These are phyloP conservation scores for Brenthis hecate DNA, from an alignment of 2,888 invertebrate species.

Conservation along the genomic window DNA sequence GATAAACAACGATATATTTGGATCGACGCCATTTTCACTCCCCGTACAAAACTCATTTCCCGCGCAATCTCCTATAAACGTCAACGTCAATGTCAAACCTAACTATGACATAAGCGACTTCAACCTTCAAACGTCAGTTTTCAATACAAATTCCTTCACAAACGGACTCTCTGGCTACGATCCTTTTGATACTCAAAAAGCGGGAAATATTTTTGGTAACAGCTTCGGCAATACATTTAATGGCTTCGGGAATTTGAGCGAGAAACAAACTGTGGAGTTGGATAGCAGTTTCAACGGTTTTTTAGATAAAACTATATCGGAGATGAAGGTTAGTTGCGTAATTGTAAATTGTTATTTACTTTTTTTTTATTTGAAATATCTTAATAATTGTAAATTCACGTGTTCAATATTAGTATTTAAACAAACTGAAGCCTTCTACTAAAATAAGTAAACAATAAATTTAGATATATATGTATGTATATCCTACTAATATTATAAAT, in stretches of 20 bases:
- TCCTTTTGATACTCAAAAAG: constrained; percentile 92
- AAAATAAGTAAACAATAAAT: no score
- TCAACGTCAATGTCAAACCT: constrained; percentile 51
- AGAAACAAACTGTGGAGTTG: constrained; percentile 72
- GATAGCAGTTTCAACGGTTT: constrained; percentile 88
- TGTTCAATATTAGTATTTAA: no score
- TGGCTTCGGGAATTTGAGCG: constrained; percentile 74
- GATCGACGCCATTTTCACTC: constrained; percentile 88
- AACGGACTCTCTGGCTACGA: constrained; percentile 83
- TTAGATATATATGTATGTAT: no score
- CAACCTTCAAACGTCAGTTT: constrained; percentile 73
- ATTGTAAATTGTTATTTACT: not conserved
- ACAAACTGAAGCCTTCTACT: no score
- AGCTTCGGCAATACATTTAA: constrained; percentile 69
- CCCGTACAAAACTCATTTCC: constrained; percentile 50
- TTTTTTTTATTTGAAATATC: not conserved
- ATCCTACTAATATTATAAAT: no score
- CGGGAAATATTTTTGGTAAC: constrained; percentile 68
- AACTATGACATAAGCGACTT: constrained; percentile 78
- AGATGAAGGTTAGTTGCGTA: constrained; percentile 88
- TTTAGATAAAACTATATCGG: constrained; percentile 90
- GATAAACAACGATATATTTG: constrained; percentile 88
- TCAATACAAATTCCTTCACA: constrained; percentile 68
- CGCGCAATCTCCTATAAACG: constrained; percentile 40
- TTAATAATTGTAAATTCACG: not conserved